Conservation (phyloP, 2,888 invertebrate genomes). For the Meta bourneti region DNA sequence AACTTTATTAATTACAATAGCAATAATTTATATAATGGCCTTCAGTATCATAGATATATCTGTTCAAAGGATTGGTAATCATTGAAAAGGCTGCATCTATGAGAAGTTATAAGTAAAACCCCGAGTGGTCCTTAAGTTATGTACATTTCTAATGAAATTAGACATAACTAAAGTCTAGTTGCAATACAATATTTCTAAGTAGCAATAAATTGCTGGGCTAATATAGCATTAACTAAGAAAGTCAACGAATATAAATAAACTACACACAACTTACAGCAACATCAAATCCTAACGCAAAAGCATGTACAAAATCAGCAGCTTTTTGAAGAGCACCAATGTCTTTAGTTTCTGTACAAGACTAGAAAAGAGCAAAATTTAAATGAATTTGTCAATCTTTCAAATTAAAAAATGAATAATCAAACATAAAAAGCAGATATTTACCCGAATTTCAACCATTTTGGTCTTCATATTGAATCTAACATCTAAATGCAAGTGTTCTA, state of each 20-base stretch:
- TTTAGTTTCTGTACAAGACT: slow-evolving; percentile 85
- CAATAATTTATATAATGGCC: no score
- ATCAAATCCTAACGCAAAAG: slow-evolving; percentile 97
- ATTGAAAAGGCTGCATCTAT: no score
- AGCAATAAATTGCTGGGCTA: no score
- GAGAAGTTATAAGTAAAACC: no score
- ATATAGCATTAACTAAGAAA: no score
- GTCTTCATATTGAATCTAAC: slow-evolving; percentile 95
- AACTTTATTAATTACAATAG: no score
- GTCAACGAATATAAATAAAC: neutral
- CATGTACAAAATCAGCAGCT: slow-evolving; percentile 98
- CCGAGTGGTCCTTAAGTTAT: no score
- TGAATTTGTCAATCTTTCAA: neutral
- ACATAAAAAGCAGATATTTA: slow-evolving; percentile 77
- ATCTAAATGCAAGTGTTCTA: slow-evolving; percentile 96
- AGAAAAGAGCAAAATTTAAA: slow-evolving; percentile 53
- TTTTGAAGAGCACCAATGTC: slow-evolving; percentile 96
- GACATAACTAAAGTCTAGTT: no score
- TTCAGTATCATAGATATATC: no score
- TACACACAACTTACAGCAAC: slow-evolving; percentile 84
- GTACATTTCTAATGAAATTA: no score
- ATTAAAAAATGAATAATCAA: neutral
- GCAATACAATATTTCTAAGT: no score
- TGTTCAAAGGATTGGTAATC: no score
- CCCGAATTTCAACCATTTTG: slow-evolving; percentile 92